These are phyloP conservation scores for Camelus bactrianus DNA, from an alignment of 2,113 vertebrate genomes.

Conservation along the genomic window DNA sequence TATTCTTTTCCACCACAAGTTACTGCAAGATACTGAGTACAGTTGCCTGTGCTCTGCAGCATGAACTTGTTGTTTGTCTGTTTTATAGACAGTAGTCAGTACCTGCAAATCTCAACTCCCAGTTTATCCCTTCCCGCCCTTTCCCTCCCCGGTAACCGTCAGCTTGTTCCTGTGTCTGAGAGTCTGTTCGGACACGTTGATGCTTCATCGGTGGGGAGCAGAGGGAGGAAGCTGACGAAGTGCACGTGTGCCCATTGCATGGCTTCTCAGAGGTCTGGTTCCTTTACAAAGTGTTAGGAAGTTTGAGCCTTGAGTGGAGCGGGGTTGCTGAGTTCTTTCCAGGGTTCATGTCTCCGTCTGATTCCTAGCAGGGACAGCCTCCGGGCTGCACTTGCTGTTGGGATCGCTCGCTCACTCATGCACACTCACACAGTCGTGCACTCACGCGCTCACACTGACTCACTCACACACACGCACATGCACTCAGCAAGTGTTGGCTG, in stretches of 20 bases:
- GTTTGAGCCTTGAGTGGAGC: fast-evolving
- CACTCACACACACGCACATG: no score
- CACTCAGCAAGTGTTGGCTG: fast-evolving
- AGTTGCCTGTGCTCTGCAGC: no score
- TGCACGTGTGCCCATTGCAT: fast-evolving
- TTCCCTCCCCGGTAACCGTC: no score
- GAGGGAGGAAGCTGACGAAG: background rate
- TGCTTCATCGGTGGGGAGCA: fast-evolving
- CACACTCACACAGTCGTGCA: background rate
- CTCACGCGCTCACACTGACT: no score
- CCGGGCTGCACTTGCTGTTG: fast-evolving
- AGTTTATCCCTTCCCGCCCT: no score
- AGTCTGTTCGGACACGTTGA: background rate
- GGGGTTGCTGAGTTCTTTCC: fast-evolving
- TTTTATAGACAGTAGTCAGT: no score
- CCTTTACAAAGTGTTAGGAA: no score
- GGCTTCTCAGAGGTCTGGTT: background rate
- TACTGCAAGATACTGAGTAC: no score
- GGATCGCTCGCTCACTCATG: fast-evolving
- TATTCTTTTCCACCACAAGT: no score
- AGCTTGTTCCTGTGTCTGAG: no score
- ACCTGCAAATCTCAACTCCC: no score
- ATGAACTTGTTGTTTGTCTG: no score
- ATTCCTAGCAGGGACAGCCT: fast-evolving
- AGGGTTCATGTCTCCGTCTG: fast-evolving